phyloP scores from a whole-genome alignment of 2,113 vertebrate species.

The Leucopsar rothschildi region DNA sequence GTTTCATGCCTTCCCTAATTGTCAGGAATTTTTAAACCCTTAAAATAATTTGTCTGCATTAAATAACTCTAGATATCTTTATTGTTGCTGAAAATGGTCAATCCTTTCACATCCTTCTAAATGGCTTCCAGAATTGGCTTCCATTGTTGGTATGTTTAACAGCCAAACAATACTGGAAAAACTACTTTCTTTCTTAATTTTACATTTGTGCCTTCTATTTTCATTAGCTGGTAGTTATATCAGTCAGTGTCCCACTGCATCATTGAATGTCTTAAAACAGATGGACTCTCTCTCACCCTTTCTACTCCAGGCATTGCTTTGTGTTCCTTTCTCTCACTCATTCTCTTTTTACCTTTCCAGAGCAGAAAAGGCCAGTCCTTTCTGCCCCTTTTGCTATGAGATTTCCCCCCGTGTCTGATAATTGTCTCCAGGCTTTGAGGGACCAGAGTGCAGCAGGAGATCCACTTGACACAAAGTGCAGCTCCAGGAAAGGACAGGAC shows the following conservation, averaged over 20 bases:
- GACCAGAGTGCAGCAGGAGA: not conserved
- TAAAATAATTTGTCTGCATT: not conserved
- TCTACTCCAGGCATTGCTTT: not conserved
- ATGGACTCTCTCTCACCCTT: not conserved
- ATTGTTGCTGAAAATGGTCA: not conserved
- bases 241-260: not conserved
- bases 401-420: not conserved
- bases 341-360: not conserved
- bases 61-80: not conserved
- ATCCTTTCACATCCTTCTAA: not conserved
- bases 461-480: not conserved
- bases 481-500: not conserved
- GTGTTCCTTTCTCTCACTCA: not conserved
- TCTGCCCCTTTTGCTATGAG: not conserved
- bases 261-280: not conserved
- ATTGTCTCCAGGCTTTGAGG: not conserved
- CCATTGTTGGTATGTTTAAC: not conserved
- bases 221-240: not conserved
- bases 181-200: not conserved
- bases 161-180: not conserved
- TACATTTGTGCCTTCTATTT: not conserved
- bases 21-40: not conserved
- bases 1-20: not conserved
- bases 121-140: not conserved
- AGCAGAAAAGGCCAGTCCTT: not conserved